These are phyloP conservation scores for Riptortus pedestris DNA, from an alignment of 1,140 invertebrate species.

Conservation along the genomic window DNA sequence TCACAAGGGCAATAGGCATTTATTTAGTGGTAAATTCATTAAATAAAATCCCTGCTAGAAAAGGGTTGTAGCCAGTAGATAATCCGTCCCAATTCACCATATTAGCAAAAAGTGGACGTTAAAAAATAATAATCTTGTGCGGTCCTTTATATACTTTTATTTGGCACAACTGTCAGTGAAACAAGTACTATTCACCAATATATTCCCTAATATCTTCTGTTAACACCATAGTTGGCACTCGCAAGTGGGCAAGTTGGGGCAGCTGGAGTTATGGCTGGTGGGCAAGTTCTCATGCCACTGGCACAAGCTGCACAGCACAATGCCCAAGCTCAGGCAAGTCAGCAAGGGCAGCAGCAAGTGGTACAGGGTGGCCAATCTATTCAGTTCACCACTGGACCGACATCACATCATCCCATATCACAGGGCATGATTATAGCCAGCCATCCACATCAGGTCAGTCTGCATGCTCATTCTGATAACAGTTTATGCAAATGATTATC, in stretches of 20 bases:
- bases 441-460: conserved; percentile 3
- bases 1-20: no score
- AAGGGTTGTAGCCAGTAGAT: no score
- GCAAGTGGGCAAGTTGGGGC: not conserved
- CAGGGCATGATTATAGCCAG: conserved; percentile 13
- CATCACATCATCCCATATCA: not conserved
- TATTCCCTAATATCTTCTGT: not conserved
- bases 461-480: no score
- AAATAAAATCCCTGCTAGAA: no score
- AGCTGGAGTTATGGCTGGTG: conserved; percentile 8
- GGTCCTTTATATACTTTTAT: not conserved
- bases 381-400: not conserved
- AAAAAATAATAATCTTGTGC: not conserved
- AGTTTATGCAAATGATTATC: no score
- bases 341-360: conserved; percentile 21
- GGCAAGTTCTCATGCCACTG: conserved; percentile 22
- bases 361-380: conserved; percentile 17
- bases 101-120: no score
- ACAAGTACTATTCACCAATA: not conserved
- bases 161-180: not conserved
- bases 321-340: not conserved
- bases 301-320: not conserved
- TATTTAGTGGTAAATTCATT: no score
- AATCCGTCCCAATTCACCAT: no score
- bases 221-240: not conserved